Conservation (phyloP, 1,140 invertebrate genomes). For the Papilio dardanus region DNA sequence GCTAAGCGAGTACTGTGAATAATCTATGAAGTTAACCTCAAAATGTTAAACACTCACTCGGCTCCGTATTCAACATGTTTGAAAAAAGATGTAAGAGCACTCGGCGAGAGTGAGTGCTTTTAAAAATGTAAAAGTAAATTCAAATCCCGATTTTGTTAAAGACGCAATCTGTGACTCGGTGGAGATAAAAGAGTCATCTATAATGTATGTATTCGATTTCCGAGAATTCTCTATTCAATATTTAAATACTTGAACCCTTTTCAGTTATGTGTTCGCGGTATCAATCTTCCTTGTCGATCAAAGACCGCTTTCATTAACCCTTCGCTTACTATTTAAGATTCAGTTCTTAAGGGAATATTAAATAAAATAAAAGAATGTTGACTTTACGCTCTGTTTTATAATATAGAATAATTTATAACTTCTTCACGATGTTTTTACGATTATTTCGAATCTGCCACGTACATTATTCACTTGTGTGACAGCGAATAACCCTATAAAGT, state of each 20-base stretch:
- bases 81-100: slow-evolving; percentile 12
- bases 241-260: slow-evolving; percentile 36
- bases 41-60: slow-evolving; percentile 13
- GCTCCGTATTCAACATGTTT: slow-evolving; percentile 27
- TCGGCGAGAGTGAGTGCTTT: neutral
- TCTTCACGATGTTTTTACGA: slow-evolving; percentile 7
- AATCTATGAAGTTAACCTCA: neutral
- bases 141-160: slow-evolving; percentile 16
- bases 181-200: slow-evolving; percentile 30
- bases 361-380: neutral
- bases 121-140: slow-evolving; percentile 19
- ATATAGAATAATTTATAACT: slow-evolving; percentile 8
- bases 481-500: slow-evolving; percentile 17
- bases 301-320: slow-evolving; percentile 1
- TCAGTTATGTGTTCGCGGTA: slow-evolving; percentile 28
- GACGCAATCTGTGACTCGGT: slow-evolving; percentile 29
- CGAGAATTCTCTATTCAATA: slow-evolving; percentile 32
- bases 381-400: neutral
- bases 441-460: slow-evolving; percentile 12
- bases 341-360: neutral
- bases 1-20: slow-evolving; percentile 25
- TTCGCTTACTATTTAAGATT: neutral
- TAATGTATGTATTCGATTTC: slow-evolving; percentile 31
- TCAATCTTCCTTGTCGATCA: slow-evolving; percentile 31
- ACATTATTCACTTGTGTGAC: slow-evolving; percentile 23